A percentile compares a stretch with the other conserved stretches of the same genome.
phyloP scores from a whole-genome alignment of 2,113 vertebrate genomes.

The Tachuris rubrigastra region DNA sequence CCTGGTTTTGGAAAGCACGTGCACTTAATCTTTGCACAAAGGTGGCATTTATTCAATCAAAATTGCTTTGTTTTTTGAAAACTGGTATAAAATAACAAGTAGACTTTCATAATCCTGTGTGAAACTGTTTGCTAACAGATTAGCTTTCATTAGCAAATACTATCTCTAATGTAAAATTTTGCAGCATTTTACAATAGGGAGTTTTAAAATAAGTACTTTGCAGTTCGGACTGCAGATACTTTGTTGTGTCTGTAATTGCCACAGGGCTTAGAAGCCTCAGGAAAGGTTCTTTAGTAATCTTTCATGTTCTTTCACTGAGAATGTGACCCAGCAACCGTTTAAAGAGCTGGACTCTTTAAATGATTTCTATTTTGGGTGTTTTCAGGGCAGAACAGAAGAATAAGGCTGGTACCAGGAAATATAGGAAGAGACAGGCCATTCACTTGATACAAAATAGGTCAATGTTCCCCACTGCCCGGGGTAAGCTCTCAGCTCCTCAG shows the following conservation, averaged over 20 bases:
- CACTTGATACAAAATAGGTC: background rate
- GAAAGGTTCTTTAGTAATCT: background rate
- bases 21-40: background rate
- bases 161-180: background rate
- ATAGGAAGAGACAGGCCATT: background rate
- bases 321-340: background rate
- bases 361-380: background rate
- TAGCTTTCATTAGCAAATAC: background rate
- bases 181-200: background rate
- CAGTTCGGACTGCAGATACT: background rate
- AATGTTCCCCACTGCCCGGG: rapidly evolving
- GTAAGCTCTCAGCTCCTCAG: background rate
- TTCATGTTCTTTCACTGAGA: background rate
- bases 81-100: background rate
- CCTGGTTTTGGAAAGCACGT: background rate
- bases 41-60: background rate
- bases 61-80: background rate
- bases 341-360: background rate
- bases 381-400: background rate
- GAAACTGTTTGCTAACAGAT: background rate
- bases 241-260: background rate
- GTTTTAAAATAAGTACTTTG: background rate
- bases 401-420: background rate
- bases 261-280: background rate
- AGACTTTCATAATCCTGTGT: background rate